Conservation (phyloP, 2,113 vertebrate genomes). For the Colossoma macropomum region DNA sequence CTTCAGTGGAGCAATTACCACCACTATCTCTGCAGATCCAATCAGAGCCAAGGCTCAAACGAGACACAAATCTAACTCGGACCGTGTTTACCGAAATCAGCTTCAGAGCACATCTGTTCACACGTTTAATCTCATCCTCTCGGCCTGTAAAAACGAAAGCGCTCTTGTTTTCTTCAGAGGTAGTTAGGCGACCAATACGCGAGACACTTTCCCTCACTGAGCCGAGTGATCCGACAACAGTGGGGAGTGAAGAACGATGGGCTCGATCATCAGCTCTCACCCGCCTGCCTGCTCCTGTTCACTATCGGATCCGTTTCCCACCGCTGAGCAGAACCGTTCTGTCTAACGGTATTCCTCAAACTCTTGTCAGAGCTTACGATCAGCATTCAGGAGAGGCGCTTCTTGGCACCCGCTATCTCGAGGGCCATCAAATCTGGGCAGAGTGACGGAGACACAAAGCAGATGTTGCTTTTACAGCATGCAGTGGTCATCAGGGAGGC, state of each 20-base stretch:
- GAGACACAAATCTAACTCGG: slow-evolving; percentile 15
- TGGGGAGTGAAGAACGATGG: neutral
- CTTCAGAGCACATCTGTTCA: neutral
- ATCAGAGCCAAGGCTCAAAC: neutral
- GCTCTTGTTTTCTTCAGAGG: neutral
- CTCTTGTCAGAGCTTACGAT: neutral
- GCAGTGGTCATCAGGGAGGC: neutral
- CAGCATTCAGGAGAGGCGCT: slow-evolving; percentile 32
- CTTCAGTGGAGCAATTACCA: slow-evolving; percentile 16
- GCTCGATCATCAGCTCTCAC: neutral
- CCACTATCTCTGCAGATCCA: neutral
- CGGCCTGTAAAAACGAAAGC: neutral
- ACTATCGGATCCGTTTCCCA: neutral
- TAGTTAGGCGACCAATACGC: neutral
- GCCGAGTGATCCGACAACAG: neutral
- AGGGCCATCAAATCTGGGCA: slow-evolving; percentile 21
- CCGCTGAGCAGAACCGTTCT: neutral
- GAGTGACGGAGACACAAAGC: neutral
- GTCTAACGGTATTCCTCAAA: slow-evolving; percentile 9
- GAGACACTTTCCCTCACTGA: neutral
- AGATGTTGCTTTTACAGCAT: slow-evolving; percentile 17
- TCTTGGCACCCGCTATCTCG: slow-evolving; percentile 5
- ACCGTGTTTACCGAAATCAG: neutral
- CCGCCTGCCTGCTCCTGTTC: neutral
- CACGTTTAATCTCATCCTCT: neutral